Evolutionary conservation across 2,113 vertebrate genomes (phyloP).

Genomic region (Protomyctophum bolini): DNA sequence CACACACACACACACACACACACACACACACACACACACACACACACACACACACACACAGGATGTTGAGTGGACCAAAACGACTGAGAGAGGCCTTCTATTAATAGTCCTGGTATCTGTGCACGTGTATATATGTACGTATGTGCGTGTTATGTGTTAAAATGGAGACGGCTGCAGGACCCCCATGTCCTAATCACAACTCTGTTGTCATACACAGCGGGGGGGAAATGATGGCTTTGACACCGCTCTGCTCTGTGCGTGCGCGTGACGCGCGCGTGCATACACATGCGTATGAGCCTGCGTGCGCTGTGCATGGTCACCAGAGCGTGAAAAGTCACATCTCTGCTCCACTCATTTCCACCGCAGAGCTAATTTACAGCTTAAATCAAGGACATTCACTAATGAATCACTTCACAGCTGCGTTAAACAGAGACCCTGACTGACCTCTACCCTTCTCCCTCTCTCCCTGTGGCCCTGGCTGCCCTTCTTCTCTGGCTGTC

Average conservation of each 20-base stretch:
- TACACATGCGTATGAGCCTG: neutral
- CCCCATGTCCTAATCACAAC: neutral
- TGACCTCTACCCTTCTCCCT: constrained; percentile 32
- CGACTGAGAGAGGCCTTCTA: too few species aligned
- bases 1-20: too few species aligned
- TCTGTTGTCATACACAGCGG: neutral
- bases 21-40: too few species aligned
- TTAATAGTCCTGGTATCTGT: too few species aligned
- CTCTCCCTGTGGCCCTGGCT: neutral
- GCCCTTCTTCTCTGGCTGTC: too few species aligned
- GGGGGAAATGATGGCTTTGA: too few species aligned
- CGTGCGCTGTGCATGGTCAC: constrained; percentile 51
- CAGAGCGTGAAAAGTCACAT: constrained; percentile 55
- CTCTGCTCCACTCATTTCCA: constrained; percentile 50
- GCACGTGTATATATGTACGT: too few species aligned
- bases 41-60: too few species aligned
- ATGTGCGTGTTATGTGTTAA: too few species aligned
- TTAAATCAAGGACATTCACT: constrained; percentile 53
- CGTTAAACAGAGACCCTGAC: constrained; percentile 39
- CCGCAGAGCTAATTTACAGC: constrained; percentile 59
- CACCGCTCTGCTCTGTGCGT: neutral
- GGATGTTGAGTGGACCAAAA: too few species aligned
- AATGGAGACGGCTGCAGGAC: too few species aligned
- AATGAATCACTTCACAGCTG: constrained; percentile 54
- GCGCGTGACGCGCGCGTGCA: neutral